These are phyloP conservation scores for Podarcis cretensis DNA, from an alignment of 2,113 vertebrate genomes.

Conservation along the genomic window DNA sequence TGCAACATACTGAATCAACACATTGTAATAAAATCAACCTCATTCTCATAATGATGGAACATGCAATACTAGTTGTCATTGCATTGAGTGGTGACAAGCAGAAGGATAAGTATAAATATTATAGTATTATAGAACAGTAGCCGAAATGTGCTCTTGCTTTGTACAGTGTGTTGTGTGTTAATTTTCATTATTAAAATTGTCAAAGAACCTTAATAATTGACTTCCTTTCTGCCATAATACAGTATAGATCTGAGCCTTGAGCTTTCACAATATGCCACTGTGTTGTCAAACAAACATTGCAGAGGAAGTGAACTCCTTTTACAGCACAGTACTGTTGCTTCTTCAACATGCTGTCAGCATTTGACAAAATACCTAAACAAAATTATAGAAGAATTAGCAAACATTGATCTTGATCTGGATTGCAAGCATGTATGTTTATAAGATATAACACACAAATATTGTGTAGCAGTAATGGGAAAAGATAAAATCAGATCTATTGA, in stretches of 20 bases:
- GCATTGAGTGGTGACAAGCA: too few relatives aligned
- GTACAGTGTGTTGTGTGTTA: neutral
- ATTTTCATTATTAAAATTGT: neutral
- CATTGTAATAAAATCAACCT: neutral
- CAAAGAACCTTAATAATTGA: neutral
- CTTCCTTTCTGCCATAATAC: neutral
- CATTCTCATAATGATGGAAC: neutral
- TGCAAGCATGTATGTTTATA: too few relatives aligned
- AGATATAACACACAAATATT: too few relatives aligned
- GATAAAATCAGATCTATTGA: too few relatives aligned
- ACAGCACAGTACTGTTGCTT: neutral
- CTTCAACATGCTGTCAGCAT: neutral
- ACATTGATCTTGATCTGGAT: too few relatives aligned
- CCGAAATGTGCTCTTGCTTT: neutral
- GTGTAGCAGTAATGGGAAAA: too few relatives aligned
- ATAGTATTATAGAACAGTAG: neutral
- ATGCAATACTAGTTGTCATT: neutral
- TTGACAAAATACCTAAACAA: neutral
- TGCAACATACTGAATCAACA: neutral
- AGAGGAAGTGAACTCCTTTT: neutral
- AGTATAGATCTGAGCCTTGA: neutral
- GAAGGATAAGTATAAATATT: too few relatives aligned
- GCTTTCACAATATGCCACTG: neutral
- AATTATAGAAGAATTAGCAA: too few relatives aligned
- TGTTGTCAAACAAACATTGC: constrained; percentile 8